phyloP scores from a whole-genome alignment of 2,888 invertebrate genomes.

The Danaus chrysippus region DNA sequence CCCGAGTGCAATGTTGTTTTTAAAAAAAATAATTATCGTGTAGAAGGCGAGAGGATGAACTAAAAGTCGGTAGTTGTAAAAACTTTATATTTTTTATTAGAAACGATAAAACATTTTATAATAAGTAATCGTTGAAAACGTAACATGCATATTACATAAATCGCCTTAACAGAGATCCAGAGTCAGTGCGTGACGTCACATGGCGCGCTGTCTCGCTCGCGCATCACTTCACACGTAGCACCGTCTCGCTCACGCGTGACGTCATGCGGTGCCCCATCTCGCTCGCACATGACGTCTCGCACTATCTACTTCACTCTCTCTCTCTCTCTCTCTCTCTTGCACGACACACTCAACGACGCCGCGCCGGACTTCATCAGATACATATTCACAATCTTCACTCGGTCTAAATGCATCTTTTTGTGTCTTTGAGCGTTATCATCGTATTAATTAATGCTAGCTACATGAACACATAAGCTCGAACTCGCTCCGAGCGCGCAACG shows the following conservation, averaged over 20 bases:
- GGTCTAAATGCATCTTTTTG: slow-evolving; percentile 7
- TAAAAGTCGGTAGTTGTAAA: slow-evolving; percentile 32
- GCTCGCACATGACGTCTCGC: neutral
- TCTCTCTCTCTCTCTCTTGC: neutral
- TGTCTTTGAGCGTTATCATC: slow-evolving; percentile 7
- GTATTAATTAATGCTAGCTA: slow-evolving; percentile 6
- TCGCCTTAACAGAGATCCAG: slow-evolving; percentile 44
- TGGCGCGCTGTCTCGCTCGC: neutral
- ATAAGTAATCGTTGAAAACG: slow-evolving; percentile 57
- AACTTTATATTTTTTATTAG: slow-evolving; percentile 60
- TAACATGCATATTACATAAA: slow-evolving; percentile 54
- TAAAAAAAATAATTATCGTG: no score
- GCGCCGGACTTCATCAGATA: slow-evolving; percentile 3
- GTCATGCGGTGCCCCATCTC: neutral
- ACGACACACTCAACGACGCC: slow-evolving; percentile 6
- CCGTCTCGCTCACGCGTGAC: neutral
- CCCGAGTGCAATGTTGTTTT: no score
- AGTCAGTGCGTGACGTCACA: slow-evolving; percentile 16
- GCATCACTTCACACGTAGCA: neutral
- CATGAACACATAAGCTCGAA: slow-evolving; percentile 6
- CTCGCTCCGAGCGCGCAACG: slow-evolving; percentile 4
- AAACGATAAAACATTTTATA: slow-evolving; percentile 69
- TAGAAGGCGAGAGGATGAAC: slow-evolving; percentile 3
- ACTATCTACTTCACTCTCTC: neutral
- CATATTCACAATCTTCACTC: slow-evolving; percentile 1